Conservation (phyloP, 2,797 vertebrate species). For the Astyanax mexicanus region DNA sequence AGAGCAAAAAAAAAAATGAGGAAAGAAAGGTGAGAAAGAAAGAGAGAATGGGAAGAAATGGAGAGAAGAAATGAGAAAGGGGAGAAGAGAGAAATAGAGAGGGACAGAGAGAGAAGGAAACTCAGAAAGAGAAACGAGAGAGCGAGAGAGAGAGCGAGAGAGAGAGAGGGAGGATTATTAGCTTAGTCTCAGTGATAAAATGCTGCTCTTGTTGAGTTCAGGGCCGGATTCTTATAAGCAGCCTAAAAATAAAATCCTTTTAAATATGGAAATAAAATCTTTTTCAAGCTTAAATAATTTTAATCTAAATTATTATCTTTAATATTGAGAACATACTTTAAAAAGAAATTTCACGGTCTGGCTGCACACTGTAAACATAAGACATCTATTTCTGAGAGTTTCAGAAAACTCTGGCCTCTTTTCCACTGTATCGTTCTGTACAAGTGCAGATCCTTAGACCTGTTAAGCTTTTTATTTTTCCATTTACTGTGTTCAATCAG, state of each 20-base stretch:
- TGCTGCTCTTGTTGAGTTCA: background rate
- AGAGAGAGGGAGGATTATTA: constrained; percentile 1
- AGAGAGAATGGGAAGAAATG: background rate
- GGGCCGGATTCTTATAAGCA: background rate
- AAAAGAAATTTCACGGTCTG: too few relatives aligned
- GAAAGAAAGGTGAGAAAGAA: background rate
- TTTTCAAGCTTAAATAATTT: background rate
- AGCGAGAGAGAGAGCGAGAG: background rate
- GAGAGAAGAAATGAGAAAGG: background rate
- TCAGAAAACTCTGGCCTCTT: too few relatives aligned
- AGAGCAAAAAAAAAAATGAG: background rate
- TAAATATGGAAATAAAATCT: background rate
- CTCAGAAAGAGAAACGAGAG: background rate
- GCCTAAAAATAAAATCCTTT: background rate
- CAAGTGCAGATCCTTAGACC: too few relatives aligned
- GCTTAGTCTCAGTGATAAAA: background rate
- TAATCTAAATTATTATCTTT: too few relatives aligned
- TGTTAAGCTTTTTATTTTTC: too few relatives aligned
- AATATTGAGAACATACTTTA: too few relatives aligned
- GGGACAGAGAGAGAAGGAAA: background rate
- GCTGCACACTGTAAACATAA: too few relatives aligned
- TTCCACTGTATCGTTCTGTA: too few relatives aligned
- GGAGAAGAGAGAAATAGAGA: too few relatives aligned
- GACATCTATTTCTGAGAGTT: too few relatives aligned
- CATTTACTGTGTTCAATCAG: too few relatives aligned